A percentile compares a stretch with the other conserved stretches of the same genome.
Conservation (phyloP, 2,888 invertebrate species). For the Chalcosyrphus nemorum region DNA sequence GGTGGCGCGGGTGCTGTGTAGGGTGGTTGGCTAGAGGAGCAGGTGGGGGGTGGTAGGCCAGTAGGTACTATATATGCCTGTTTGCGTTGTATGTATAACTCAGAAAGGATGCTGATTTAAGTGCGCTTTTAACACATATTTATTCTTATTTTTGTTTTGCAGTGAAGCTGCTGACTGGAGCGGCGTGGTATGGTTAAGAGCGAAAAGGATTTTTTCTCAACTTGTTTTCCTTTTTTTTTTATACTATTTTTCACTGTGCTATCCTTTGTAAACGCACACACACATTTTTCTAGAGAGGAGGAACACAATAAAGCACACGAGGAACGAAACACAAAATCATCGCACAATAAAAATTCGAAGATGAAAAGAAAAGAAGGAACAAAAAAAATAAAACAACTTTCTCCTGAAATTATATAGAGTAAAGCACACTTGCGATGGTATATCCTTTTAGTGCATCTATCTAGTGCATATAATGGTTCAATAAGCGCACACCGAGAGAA, state of each 20-base stretch:
- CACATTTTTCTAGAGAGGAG: conserved; percentile 44
- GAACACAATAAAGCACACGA: conserved; percentile 38
- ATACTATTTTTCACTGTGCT: conserved; percentile 39
- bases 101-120: conserved; percentile 69
- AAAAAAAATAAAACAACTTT: conserved; percentile 35
- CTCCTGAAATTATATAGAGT: conserved; percentile 52
- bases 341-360: conserved; percentile 51
- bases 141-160: conserved; percentile 62
- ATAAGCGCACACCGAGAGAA: conserved; percentile 50
- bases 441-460: conserved; percentile 61
- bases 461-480: conserved; percentile 55
- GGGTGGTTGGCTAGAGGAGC: conserved; percentile 18
- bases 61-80: conserved; percentile 50
- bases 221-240: conserved; percentile 52
- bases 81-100: conserved; percentile 50
- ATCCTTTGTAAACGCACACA: conserved; percentile 60
- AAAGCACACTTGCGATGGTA: conserved; percentile 51
- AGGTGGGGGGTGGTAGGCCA: conserved; percentile 18
- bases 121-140: conserved; percentile 73
- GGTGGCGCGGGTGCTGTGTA: conserved; percentile 30
- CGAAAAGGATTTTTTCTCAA: conserved; percentile 58
- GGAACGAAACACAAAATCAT: conserved; percentile 52
- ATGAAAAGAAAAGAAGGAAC: neutral
- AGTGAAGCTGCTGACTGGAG: conserved; percentile 43
- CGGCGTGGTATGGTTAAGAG: conserved; percentile 50